Evolutionary conservation across 2,797 vertebrate genomes (phyloP).

Genomic region (Crax fasciolata): DNA sequence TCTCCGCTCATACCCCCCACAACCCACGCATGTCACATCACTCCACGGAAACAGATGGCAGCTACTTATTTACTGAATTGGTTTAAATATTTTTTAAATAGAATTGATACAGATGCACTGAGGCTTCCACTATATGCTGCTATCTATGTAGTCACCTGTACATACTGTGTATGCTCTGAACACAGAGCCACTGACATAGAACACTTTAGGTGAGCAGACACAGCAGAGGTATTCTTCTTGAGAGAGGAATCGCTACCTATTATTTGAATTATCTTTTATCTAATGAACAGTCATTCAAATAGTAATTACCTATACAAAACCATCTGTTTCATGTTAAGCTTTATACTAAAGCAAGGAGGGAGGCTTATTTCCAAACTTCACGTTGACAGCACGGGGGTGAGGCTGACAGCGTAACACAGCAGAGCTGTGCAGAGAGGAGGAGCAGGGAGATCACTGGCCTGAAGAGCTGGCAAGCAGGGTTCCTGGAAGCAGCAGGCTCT

Average conservation of each 20-base stretch:
- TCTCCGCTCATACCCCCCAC: accelerated
- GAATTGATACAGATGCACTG: neutral
- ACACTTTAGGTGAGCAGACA: neutral
- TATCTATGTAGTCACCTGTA: neutral
- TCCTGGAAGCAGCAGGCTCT: conserved; percentile 7
- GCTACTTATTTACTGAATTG: neutral
- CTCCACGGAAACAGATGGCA: neutral
- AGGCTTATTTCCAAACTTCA: neutral
- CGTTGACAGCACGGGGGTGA: accelerated
- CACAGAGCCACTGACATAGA: neutral
- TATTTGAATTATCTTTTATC: neutral
- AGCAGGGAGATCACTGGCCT: neutral
- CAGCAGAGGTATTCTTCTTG: neutral
- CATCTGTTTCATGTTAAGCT: neutral
- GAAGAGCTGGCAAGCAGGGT: neutral
- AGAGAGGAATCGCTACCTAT: neutral
- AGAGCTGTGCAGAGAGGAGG: neutral
- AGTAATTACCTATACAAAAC: neutral
- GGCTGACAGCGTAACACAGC: neutral
- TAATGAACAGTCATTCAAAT: neutral
- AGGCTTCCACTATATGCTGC: neutral
- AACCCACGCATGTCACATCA: neutral
- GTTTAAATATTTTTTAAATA: neutral
- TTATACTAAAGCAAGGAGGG: neutral
- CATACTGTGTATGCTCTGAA: neutral